Evolutionary conservation across 2,797 vertebrate genomes (phyloP), one percentile per base, ranked within the genome.

Genomic region (Nannoperca australis): DNA sequence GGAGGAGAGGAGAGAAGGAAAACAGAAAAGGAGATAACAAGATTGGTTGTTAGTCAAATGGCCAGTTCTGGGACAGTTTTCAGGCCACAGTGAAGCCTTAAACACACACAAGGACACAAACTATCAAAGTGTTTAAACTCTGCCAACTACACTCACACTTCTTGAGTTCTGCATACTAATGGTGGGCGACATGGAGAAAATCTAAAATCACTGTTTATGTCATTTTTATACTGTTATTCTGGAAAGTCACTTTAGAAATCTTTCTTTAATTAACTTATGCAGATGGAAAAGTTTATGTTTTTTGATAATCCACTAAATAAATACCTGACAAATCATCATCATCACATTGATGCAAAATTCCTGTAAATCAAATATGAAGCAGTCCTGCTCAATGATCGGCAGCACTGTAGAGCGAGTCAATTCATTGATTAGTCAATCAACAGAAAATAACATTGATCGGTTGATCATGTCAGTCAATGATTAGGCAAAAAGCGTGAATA

Each of bases 1-100:
- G 93, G 92, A 91, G 93, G 88, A 95, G 63, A 95, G 53, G 94
- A 93, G 86, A 95, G 92, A 91, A 92, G 92, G 93, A 85, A 50
- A 63, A 73, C 79, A 94, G 85, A 90, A 82, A 93, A 71, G 80
- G 81, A 83, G 64, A 67, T 60, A 84, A 0, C 3, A 65, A 91
- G 76, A 78, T 61, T 10, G 66, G 84, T 76, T 66, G 82, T 90
- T 85, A 85, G 87, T 83, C 34, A 62, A 24, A 64, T 36, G 42
- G 15, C 7, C 55, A 65, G 13, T 17, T 11, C 13, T 42, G 49
- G 55, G 59, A 45, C 38, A 49, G 56, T 51, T 73, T 53, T n/a
- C 7, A 51, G 20, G 51, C 1, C 22, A 59, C 20, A 38, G 1
- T 38, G 60, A 72, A 66, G 53, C 60, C 13, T 44, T 30, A 15